Conservation (phyloP, 2,888 invertebrate genomes). For the Clitarchus hookeri region DNA sequence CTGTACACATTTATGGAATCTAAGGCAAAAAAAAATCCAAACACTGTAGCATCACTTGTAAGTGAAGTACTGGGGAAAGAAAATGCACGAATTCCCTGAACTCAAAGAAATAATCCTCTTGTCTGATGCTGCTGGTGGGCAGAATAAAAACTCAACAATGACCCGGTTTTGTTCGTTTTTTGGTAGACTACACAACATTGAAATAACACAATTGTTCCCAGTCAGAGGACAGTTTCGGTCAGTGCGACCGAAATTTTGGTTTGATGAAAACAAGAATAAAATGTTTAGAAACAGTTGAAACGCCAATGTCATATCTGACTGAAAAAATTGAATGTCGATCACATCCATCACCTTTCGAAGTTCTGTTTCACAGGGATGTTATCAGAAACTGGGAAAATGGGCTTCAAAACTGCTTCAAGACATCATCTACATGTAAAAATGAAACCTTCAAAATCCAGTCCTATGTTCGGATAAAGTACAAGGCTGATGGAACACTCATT, state of each 20-base stretch:
- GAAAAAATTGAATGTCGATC: neutral
- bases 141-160: no score
- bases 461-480: neutral
- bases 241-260: neutral
- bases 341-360: constrained; percentile 2
- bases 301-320: neutral
- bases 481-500: no score
- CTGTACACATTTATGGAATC: neutral
- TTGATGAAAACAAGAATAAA: no score
- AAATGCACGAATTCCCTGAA: no score
- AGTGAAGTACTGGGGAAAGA: no score
- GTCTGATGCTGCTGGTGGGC: no score
- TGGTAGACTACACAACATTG: no score
- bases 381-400: neutral
- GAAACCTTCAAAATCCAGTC: neutral
- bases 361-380: neutral
- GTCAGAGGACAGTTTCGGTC: neutral
- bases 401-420: neutral
- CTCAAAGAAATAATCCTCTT: no score
- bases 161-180: no score
- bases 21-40: no score
- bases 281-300: no score
- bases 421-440: neutral
- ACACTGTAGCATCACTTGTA: no score
- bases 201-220: neutral